Percentiles rank a stretch among this genome's conserved stretches.
These are phyloP conservation scores for Auanema sp. DNA, from an alignment of 2,888 invertebrate species.

Conservation along the genomic window DNA sequence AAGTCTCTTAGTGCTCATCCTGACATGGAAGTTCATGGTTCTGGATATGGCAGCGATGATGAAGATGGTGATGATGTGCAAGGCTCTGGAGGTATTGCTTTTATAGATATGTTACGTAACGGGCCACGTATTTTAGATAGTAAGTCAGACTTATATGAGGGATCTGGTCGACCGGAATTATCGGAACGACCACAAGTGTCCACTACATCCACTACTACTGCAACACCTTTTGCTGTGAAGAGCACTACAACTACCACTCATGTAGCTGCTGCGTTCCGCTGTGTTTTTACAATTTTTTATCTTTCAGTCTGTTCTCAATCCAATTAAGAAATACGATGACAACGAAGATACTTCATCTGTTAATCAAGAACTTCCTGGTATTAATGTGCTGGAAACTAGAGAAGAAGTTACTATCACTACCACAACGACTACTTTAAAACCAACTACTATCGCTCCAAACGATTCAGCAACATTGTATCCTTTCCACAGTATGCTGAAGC, in stretches of 20 bases:
- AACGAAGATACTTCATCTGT: too few species aligned
- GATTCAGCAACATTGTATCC: constrained; percentile 5
- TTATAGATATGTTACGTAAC: background rate
- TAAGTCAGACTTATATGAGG: constrained; percentile 5
- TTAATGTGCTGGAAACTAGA: constrained; percentile 10
- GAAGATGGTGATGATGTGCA: constrained; percentile 45
- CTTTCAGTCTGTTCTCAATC: constrained; percentile 20
- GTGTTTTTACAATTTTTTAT: background rate
- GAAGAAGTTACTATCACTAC: constrained; percentile 10
- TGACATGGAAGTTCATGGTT: constrained; percentile 20
- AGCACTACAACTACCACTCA: constrained; percentile 14
- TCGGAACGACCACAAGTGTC: constrained; percentile 4
- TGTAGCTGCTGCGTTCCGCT: constrained; percentile 1
- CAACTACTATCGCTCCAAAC: constrained; percentile 4
- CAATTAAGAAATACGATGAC: constrained; percentile 7
- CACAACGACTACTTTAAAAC: background rate
- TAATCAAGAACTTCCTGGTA: background rate
- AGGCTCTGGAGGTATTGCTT: constrained; percentile 18
- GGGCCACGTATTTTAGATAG: background rate
- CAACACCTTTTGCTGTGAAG: constrained; percentile 12
- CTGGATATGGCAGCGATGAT: constrained; percentile 46
- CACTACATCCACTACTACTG: constrained; percentile 14
- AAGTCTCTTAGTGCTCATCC: constrained; percentile 5
- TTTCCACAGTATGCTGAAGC: constrained; percentile 18
- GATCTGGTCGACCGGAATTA: constrained; percentile 10